Conservation (phyloP, 35 echinoderm and acorn worm species). For the Patiria miniata region DNA sequence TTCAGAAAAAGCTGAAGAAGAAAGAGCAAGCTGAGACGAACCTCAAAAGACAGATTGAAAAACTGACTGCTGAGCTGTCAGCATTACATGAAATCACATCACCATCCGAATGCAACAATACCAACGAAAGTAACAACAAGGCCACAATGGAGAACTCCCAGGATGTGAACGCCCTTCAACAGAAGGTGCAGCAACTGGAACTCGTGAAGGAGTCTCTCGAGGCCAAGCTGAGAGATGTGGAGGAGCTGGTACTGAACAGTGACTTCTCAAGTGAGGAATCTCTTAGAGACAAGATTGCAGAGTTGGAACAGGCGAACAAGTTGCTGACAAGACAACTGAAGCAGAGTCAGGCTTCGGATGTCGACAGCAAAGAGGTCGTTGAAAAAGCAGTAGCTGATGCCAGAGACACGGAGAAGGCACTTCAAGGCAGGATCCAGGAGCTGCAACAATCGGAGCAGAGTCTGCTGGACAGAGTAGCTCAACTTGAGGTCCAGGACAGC, state of each 20-base stretch:
- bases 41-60: background rate
- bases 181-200: conserved; percentile 34
- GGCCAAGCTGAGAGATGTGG: conserved; percentile 45
- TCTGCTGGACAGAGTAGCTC: conserved; percentile 60
- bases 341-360: conserved; percentile 14
- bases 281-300: conserved; percentile 60
- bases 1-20: conserved; percentile 19
- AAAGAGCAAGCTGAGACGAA: background rate
- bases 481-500: conserved; percentile 46
- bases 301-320: conserved; percentile 67
- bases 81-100: background rate
- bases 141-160: background rate
- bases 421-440: conserved; percentile 54
- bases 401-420: conserved; percentile 39
- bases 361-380: conserved; percentile 43
- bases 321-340: conserved; percentile 47
- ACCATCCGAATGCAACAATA: background rate
- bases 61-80: background rate
- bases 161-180: conserved; percentile 1
- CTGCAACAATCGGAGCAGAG: conserved; percentile 57
- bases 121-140: background rate
- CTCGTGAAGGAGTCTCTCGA: conserved; percentile 50
- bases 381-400: conserved; percentile 47
- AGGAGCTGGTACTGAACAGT: conserved; percentile 71
- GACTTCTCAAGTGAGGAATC: conserved; percentile 74